Base-by-base conservation (phyloP, 2,888 invertebrate species). In the Pterostichus madidus region DNA sequence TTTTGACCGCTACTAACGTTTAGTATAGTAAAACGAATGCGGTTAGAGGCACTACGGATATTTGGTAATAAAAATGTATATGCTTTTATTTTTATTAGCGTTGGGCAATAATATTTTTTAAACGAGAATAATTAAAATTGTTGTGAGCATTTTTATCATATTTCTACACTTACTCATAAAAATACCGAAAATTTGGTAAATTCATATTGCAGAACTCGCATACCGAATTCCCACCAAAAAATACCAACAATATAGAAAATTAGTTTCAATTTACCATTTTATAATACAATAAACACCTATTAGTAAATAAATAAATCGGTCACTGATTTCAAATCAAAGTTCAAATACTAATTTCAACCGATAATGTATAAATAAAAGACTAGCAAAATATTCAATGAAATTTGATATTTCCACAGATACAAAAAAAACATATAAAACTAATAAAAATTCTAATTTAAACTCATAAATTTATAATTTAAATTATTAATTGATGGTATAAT, bases 61-160 rank as follows among this genome's bases (percentile, higher is more conserved):
- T 75, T 75, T 75, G 75, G 52, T 75, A 75, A 75, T 75, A 75
- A 75, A 75, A 75, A n/a, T 46, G 71, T 71, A 64, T 64, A 64
- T 64, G 64, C 64, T 64, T 64, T 64, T 64, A 64, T 64, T 64
- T 64, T 64, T 64, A 64, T 64, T 64, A 64, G 31, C 35, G 64
- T 61, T 24, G 31, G 71, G 71, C 46, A 71, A 44, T 71, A 46
- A 71, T 46, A 31, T 17, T 71, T 71, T 71, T 71, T 8, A 64
- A 35, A 64, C 64, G 35, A 64, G 64, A 64, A 64, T 64, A 32
- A 64, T 64, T 35, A 64, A 64, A 64, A 13, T 64, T 32, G n/a
- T 39, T 64, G 64, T 32, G 10, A 35, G 13, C 35, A 35, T 35
- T 64, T 64, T 64, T 64, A 32, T 35, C 64, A 64, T 64, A 64